A percentile compares a stretch with the other conserved stretches of the same genome.
phyloP scores from a whole-genome alignment of 2,797 vertebrate species.

The Sebastes flavidus region DNA sequence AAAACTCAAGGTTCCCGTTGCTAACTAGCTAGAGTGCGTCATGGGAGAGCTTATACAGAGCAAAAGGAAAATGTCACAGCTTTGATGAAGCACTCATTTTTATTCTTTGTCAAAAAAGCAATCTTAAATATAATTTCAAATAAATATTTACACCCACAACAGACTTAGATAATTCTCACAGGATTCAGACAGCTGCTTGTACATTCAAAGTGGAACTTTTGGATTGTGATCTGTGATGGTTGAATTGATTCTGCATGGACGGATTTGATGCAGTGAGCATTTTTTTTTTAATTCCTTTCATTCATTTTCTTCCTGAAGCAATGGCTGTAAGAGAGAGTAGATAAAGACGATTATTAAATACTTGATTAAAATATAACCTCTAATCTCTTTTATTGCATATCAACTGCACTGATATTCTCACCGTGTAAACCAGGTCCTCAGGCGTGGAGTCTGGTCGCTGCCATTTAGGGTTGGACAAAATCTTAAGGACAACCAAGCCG shows the following conservation, averaged over 20 bases:
- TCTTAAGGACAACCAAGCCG: slow-evolving; percentile 85
- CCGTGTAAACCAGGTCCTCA: slow-evolving; percentile 68
- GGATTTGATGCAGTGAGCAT: not conserved
- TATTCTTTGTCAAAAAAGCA: slow-evolving; percentile 13
- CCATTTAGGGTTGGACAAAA: slow-evolving; percentile 88
- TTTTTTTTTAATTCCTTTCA: slow-evolving; percentile 7
- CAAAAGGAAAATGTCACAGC: not conserved
- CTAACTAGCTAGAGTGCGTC: not conserved
- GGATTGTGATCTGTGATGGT: not conserved
- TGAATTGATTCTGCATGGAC: not conserved
- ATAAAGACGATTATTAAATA: not conserved
- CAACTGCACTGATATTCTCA: slow-evolving; percentile 46
- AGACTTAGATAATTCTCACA: not conserved
- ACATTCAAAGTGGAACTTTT: slow-evolving; percentile 15
- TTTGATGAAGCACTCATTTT: not conserved
- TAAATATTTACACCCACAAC: slow-evolving; percentile 48
- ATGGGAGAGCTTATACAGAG: not conserved
- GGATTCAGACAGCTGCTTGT: not conserved
- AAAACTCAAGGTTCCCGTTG: not conserved
- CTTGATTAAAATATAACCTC: not conserved
- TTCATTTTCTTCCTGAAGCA: slow-evolving; percentile 76
- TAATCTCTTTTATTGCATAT: not conserved
- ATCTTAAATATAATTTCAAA: slow-evolving; percentile 44
- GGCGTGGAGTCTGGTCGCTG: slow-evolving; percentile 81
- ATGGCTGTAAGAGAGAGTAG: slow-evolving; percentile 64